phyloP scores from a whole-genome alignment of 2,113 vertebrate genomes.

The Hemichromis elongatus region DNA sequence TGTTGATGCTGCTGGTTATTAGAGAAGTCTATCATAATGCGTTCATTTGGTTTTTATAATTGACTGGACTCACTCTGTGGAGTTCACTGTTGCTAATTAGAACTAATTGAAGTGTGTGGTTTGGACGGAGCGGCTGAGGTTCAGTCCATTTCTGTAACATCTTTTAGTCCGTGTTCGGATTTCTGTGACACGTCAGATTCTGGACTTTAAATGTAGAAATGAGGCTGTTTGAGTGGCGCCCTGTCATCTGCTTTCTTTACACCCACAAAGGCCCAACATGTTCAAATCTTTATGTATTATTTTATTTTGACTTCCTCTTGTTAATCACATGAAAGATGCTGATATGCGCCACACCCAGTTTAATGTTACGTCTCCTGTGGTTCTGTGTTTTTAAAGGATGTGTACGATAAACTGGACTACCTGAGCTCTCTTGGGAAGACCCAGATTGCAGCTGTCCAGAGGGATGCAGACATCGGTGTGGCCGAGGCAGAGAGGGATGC shows the following conservation, averaged over 20 bases:
- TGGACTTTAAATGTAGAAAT: background rate
- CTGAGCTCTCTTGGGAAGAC: slow-evolving; percentile 94
- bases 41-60: background rate
- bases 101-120: background rate
- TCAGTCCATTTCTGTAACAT: background rate
- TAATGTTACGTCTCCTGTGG: background rate
- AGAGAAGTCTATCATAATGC: background rate
- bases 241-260: background rate
- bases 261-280: background rate
- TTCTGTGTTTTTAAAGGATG: slow-evolving; percentile 75
- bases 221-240: background rate
- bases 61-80: background rate
- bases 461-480: slow-evolving; percentile 93
- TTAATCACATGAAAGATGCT: background rate
- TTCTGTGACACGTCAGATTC: background rate
- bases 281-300: background rate
- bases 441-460: slow-evolving; percentile 87
- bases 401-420: slow-evolving; percentile 94
- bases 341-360: background rate
- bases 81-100: background rate
- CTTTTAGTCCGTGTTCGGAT: background rate
- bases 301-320: background rate
- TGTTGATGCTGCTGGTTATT: background rate
- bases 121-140: background rate
- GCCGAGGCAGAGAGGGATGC: slow-evolving; percentile 93